A percentile compares a stretch with the other conserved stretches of the same genome.
phyloP scores from a whole-genome alignment of 2,113 vertebrate genomes.

The Paracanthobrama guichenoti region DNA sequence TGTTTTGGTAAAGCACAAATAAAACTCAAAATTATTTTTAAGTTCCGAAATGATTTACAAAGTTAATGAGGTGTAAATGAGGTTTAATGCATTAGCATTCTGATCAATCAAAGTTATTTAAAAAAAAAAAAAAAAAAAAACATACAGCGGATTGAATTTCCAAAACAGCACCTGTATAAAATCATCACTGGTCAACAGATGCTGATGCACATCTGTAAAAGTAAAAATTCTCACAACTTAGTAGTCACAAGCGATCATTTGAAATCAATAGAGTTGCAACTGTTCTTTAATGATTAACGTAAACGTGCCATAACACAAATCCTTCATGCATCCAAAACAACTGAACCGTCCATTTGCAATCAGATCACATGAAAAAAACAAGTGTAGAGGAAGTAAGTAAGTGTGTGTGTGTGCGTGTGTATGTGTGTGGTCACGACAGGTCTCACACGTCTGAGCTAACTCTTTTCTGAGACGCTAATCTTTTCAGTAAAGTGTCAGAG shows the following conservation, averaged over 20 bases:
- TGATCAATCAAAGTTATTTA: no score
- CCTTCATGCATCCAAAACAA: neutral
- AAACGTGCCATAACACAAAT: neutral
- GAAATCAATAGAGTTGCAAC: neutral
- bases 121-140: no score
- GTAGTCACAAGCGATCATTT: neutral
- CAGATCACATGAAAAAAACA: neutral
- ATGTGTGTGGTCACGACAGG: slow-evolving; percentile 28
- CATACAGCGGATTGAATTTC: no score
- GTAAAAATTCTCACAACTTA: neutral
- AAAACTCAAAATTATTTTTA: no score
- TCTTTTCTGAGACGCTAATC: neutral
- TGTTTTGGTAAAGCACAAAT: no score
- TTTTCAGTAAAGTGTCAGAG: slow-evolving; percentile 53
- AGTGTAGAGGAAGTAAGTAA: no score
- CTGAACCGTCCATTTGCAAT: neutral
- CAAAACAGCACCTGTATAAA: no score
- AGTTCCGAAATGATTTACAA: no score
- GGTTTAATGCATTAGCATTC: no score
- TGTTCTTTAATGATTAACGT: neutral
- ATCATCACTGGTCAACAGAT: no score
- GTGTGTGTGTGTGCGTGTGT: neutral
- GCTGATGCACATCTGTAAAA: neutral
- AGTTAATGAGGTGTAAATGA: no score
- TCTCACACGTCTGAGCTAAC: slow-evolving; percentile 2